Conservation (phyloP, 2,113 vertebrate genomes). For the Alces alces region DNA sequence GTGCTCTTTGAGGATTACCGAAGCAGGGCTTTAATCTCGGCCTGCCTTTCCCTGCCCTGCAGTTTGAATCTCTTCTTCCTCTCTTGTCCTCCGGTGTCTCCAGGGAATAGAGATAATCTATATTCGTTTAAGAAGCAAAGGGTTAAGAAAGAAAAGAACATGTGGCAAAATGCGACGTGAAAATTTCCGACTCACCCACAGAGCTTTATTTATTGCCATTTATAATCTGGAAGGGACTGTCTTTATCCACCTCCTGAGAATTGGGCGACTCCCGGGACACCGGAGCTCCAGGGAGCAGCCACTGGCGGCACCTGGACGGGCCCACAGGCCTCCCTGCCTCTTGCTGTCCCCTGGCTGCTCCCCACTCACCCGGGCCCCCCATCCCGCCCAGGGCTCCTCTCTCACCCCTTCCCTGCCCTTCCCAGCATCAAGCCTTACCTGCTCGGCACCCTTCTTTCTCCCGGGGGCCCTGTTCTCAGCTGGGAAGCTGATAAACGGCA, state of each 20-base stretch:
- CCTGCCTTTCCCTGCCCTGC: not conserved
- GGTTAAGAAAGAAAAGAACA: constrained; percentile 31
- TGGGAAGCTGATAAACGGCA: constrained; percentile 53
- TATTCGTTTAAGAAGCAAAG: constrained; percentile 27
- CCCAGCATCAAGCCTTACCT: not conserved
- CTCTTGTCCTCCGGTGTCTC: not conserved
- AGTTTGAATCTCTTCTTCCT: not conserved
- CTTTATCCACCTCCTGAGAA: not conserved
- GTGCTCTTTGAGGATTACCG: not conserved
- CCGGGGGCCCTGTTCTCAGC: constrained; percentile 52
- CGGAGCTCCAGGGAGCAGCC: not conserved
- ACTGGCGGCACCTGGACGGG: accelerated
- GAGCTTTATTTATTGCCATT: not conserved
- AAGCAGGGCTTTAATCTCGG: not conserved
- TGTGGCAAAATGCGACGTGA: not conserved
- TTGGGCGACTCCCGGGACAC: accelerated
- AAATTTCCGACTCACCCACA: not conserved
- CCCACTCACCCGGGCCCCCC: accelerated
- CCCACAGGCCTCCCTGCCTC: not conserved
- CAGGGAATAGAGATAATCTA: not conserved
- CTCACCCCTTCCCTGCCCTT: not conserved
- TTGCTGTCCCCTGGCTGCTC: not conserved
- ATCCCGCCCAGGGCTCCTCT: not conserved
- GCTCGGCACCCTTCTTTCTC: not conserved
- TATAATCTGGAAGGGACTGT: not conserved